Evolutionary conservation across 2,888 invertebrate species (phyloP).

Genomic region (Saturnia pavonia): DNA sequence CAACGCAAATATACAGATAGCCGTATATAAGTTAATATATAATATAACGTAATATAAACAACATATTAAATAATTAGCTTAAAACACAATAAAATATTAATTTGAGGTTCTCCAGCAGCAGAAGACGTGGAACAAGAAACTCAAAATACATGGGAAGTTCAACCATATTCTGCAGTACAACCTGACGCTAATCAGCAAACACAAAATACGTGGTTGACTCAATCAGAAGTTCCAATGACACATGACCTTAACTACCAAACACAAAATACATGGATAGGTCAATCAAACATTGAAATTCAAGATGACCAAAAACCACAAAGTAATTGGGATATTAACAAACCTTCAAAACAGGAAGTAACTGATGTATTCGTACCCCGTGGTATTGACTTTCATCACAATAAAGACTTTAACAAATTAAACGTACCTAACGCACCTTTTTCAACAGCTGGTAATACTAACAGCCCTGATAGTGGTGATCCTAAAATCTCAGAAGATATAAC

Average conservation of each 20-base stretch:
- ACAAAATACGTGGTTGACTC: slow-evolving; percentile 19
- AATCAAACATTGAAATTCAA: slow-evolving; percentile 1
- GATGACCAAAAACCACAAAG: slow-evolving; percentile 13
- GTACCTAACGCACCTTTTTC: too few species aligned
- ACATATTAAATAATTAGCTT: neutral
- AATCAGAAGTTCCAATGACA: slow-evolving; percentile 13
- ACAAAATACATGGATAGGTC: slow-evolving; percentile 23
- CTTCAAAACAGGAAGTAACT: neutral
- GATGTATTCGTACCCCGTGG: too few species aligned
- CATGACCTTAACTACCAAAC: slow-evolving; percentile 25
- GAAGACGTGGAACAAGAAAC: slow-evolving; percentile 6
- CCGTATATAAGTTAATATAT: neutral
- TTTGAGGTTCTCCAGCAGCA: slow-evolving; percentile 13
- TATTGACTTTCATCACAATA: too few species aligned
- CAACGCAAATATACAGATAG: neutral
- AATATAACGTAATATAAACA: neutral
- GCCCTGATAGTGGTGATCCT: too few species aligned
- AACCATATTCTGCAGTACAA: neutral
- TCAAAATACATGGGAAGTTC: neutral
- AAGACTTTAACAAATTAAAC: too few species aligned
- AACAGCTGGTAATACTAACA: too few species aligned
- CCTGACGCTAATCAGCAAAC: slow-evolving; percentile 22
- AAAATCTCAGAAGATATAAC: too few species aligned
- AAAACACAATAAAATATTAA: neutral
- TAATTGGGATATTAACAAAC: slow-evolving; percentile 14